Evolutionary conservation across 1,140 invertebrate species (phyloP).

Genomic region (Plectrocnemia conspersa): DNA sequence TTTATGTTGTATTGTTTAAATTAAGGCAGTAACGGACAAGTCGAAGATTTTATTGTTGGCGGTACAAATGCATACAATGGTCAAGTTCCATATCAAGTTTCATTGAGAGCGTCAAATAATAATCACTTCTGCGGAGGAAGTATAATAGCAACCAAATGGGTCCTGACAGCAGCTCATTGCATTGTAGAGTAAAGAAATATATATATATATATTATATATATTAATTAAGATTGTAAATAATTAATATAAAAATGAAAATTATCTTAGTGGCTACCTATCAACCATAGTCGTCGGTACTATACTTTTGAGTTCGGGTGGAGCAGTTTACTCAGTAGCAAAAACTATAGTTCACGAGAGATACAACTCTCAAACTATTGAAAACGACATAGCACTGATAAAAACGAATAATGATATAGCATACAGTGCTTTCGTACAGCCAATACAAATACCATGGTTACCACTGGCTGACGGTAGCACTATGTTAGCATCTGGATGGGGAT

Average conservation of each 20-base stretch:
- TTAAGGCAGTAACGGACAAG: no score
- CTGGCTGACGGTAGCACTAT: slow-evolving; percentile 32
- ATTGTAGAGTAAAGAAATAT: slow-evolving; percentile 40
- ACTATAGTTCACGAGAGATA: slow-evolving; percentile 8
- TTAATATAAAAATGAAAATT: background rate
- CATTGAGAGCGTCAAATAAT: slow-evolving; percentile 39
- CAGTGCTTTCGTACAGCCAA: slow-evolving; percentile 47
- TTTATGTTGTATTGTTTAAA: no score
- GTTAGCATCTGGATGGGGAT: no score
- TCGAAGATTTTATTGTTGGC: slow-evolving; percentile 48
- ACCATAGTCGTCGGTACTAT: slow-evolving; percentile 14
- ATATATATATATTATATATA: background rate
- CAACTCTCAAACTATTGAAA: slow-evolving; percentile 1
- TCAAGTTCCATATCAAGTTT: slow-evolving; percentile 46
- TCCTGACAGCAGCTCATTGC: slow-evolving; percentile 53
- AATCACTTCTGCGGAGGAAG: slow-evolving; percentile 52
- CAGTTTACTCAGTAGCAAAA: background rate
- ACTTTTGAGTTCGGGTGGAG: slow-evolving; percentile 11
- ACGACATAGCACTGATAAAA: slow-evolving; percentile 18
- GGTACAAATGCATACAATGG: slow-evolving; percentile 44
- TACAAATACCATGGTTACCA: slow-evolving; percentile 38
- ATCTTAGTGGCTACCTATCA: background rate
- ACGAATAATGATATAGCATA: slow-evolving; percentile 16
- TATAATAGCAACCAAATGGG: slow-evolving; percentile 45
- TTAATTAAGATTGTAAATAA: no score